phyloP scores from a whole-genome alignment of 2,797 vertebrate species.

The Acipenser ruthenus region DNA sequence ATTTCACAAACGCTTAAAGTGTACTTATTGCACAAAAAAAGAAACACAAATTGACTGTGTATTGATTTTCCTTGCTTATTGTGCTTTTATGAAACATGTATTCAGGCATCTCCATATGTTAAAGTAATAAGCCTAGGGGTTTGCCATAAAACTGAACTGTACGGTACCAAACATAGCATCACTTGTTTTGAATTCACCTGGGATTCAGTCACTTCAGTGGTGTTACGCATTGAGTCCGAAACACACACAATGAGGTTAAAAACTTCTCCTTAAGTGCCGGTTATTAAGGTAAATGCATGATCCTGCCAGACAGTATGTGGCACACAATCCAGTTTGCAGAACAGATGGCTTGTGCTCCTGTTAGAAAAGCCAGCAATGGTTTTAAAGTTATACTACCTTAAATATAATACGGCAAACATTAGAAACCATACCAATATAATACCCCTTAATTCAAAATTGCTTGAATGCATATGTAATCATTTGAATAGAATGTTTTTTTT shows the following conservation, averaged over 20 bases:
- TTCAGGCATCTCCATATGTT: slow-evolving; percentile 37
- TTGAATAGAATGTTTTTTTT: too few relatives aligned
- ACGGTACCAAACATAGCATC: slow-evolving; percentile 32
- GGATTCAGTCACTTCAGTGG: slow-evolving; percentile 20
- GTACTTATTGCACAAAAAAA: slow-evolving; percentile 47
- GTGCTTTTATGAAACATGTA: slow-evolving; percentile 37
- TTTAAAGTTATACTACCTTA: too few relatives aligned
- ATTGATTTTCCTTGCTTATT: slow-evolving; percentile 46
- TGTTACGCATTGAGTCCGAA: too few relatives aligned
- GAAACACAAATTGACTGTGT: slow-evolving; percentile 34
- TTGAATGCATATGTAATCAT: too few relatives aligned
- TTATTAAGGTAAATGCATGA: slow-evolving; percentile 9
- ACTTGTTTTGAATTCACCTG: slow-evolving; percentile 29
- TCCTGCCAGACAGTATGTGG: neutral
- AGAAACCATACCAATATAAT: too few relatives aligned
- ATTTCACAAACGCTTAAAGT: slow-evolving; percentile 59
- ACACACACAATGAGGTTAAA: slow-evolving; percentile 13
- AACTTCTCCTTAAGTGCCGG: slow-evolving; percentile 22
- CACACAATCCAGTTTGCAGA: neutral
- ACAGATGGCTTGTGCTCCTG: neutral
- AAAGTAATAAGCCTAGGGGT: slow-evolving; percentile 21
- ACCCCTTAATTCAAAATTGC: too few relatives aligned
- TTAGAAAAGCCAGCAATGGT: neutral
- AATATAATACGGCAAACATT: too few relatives aligned
- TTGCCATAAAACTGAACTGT: slow-evolving; percentile 42